Percentiles rank a stretch among this genome's conserved stretches.
These are phyloP conservation scores for Cloeon dipterum DNA, from an alignment of 2,888 invertebrate species.

Conservation along the genomic window DNA sequence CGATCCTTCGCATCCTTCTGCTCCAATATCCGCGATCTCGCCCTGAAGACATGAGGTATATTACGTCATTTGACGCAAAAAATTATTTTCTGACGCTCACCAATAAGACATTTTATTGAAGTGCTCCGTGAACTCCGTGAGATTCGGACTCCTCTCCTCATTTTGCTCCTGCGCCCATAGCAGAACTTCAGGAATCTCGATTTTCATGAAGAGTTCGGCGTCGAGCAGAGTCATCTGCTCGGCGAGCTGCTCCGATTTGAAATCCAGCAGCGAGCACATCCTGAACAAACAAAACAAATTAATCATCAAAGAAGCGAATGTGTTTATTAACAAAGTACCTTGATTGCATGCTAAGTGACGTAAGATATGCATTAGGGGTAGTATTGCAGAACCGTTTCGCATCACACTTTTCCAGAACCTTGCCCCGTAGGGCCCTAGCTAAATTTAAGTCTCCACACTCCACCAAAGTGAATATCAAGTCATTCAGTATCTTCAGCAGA, in stretches of 20 bases:
- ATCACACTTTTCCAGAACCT: conserved; percentile 68
- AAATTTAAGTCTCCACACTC: conserved; percentile 77
- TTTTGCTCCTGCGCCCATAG: conserved; percentile 96
- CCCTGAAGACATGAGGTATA: conserved; percentile 23
- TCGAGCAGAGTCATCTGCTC: conserved; percentile 97
- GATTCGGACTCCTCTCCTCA: conserved; percentile 88
- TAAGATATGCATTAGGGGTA: conserved; percentile 6
- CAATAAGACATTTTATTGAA: conserved; percentile 99
- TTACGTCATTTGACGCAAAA: too few species aligned
- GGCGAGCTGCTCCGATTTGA: conserved; percentile 86
- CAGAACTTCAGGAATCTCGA: conserved; percentile 91
- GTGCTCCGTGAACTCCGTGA: conserved; percentile 92
- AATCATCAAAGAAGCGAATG: not conserved
- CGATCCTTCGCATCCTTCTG: conserved; percentile 84
- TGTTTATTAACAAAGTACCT: conserved; percentile 15
- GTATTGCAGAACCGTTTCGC: conserved; percentile 25
- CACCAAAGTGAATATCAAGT: conserved; percentile 83
- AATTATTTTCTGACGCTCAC: too few species aligned
- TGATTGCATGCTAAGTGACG: conserved; percentile 28
- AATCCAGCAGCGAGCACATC: conserved; percentile 52
- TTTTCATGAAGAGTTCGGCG: conserved; percentile 82
- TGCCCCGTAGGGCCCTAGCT: conserved; percentile 73
- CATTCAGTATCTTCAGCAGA: conserved; percentile 62
- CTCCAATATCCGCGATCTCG: conserved; percentile 76
- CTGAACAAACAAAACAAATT: conserved; percentile 11